phyloP scores from a whole-genome alignment of 2,113 vertebrate genomes.

The Neodon shergylaensis region DNA sequence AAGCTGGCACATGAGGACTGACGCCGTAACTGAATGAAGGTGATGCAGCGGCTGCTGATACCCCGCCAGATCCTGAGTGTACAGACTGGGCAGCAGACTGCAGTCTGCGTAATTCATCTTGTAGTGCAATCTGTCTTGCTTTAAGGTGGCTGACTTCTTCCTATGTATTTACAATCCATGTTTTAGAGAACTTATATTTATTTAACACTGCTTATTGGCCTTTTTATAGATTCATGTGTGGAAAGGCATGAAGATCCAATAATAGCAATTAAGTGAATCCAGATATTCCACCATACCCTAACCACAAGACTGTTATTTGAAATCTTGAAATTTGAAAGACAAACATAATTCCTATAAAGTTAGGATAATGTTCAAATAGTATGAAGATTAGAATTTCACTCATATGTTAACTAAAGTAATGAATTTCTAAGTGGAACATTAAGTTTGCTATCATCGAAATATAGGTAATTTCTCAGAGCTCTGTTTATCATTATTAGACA shows the following conservation, averaged over 20 bases:
- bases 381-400: conserved; percentile 8
- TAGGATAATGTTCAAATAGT: not conserved
- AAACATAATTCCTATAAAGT: conserved; percentile 21
- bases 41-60: conserved; percentile 81
- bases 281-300: not conserved
- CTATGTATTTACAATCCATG: conserved; percentile 80
- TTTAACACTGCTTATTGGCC: not conserved
- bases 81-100: conserved; percentile 87
- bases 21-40: conserved; percentile 84
- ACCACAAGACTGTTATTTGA: not conserved
- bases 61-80: conserved; percentile 72
- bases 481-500: not conserved
- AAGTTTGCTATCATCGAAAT: not conserved
- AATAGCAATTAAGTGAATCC: not conserved
- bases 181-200: conserved; percentile 59
- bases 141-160: conserved; percentile 98
- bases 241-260: not conserved
- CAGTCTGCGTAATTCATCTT: conserved; percentile 93
- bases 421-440: not conserved
- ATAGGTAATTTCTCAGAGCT: not conserved
- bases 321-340: conserved; percentile 38
- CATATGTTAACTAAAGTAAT: not conserved
- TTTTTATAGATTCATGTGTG: not conserved
- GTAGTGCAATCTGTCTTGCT: conserved; percentile 93
- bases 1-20: conserved; percentile 86